Evolutionary conservation across 2,888 invertebrate genomes (phyloP).

Genomic region (Erannis defoliaria): DNA sequence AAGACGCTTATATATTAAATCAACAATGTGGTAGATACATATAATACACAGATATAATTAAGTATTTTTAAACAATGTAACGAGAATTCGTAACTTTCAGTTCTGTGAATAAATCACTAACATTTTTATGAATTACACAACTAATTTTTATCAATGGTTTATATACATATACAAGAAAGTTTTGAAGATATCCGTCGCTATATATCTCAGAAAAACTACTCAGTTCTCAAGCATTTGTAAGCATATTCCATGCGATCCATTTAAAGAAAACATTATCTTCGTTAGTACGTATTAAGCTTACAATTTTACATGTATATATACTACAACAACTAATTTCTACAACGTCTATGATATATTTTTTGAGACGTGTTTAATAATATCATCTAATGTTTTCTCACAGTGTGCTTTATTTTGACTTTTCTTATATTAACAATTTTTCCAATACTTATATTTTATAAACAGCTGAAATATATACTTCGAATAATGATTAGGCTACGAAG

Average conservation of each 20-base stretch:
- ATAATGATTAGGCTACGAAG: conserved; percentile 62
- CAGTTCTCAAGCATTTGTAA: conserved; percentile 68
- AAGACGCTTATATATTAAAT: conserved; percentile 82
- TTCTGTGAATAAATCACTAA: conserved; percentile 86
- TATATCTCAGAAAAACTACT: conserved; percentile 61
- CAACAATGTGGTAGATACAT: conserved; percentile 80
- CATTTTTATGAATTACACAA: conserved; percentile 53
- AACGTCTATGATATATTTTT: conserved; percentile 81
- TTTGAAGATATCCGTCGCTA: conserved; percentile 42
- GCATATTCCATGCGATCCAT: conserved; percentile 65
- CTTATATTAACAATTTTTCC: conserved; percentile 77
- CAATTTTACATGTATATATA: conserved; percentile 49
- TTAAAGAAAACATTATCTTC: conserved; percentile 56
- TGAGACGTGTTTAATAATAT: conserved; percentile 77
- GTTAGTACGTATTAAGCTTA: conserved; percentile 51
- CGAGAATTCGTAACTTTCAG: conserved; percentile 82
- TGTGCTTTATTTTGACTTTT: conserved; percentile 85
- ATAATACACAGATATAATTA: conserved; percentile 75
- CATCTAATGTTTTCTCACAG: conserved; percentile 85
- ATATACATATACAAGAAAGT: conserved; percentile 46
- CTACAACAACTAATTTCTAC: conserved; percentile 80
- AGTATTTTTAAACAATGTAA: conserved; percentile 79
- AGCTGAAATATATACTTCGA: conserved; percentile 50
- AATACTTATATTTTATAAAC: conserved; percentile 75
- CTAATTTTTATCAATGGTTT: conserved; percentile 51